Base-by-base conservation (phyloP, 2,888 invertebrate species). In the Ischnus inquisitorius region DNA sequence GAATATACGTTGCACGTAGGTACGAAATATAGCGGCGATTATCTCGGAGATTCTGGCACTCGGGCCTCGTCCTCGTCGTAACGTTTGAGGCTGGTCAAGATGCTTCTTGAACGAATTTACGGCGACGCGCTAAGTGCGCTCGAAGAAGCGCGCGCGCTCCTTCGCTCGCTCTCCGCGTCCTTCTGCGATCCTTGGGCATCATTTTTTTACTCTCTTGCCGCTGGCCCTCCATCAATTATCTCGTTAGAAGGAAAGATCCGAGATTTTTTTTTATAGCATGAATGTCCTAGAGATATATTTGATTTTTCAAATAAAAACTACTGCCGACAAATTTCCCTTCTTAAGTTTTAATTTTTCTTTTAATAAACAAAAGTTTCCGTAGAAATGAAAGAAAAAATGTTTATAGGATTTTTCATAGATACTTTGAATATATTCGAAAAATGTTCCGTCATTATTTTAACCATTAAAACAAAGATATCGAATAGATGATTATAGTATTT, bases 61-160 rank as follows among this genome's bases (percentile, higher is more conserved):
- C 78, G 69, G 5, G 69, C 64, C 62, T 57, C 69, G 48, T 68
- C 62, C 78, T 72, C 67, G 78, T 78, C 72, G 57, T 72, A 25
- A 46, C 62, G 51, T 64, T 83, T 83, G 75, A 75, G 83, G 75
- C 43, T 79, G 83, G 83, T 83, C 83, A 79, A 64, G 69, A 71
- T 80, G 75, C 65, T 75, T 79, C 51, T 69, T 83, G 57, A 71
- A 57, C 41, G 41, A 75, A 83, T 83, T 83, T 83, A 83, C 79
- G 79, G 79, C 71, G 82, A 74, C 28, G 72, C 72, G 41, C 57
- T 28, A 78, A 82, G 82, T 82, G 67, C 77, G 48, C 78, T 39
- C 68, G n/a, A n/a, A n/a, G n/a, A n/a, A 34, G 39, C 25, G 25
- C 19, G 39, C 77, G 34, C 54, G 65, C 71, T 25, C 43, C 39